A percentile compares a stretch with the other conserved stretches of the same genome.
Evolutionary conservation across 2,888 invertebrate species (phyloP).

Genomic region (Geophilus truncorum): DNA sequence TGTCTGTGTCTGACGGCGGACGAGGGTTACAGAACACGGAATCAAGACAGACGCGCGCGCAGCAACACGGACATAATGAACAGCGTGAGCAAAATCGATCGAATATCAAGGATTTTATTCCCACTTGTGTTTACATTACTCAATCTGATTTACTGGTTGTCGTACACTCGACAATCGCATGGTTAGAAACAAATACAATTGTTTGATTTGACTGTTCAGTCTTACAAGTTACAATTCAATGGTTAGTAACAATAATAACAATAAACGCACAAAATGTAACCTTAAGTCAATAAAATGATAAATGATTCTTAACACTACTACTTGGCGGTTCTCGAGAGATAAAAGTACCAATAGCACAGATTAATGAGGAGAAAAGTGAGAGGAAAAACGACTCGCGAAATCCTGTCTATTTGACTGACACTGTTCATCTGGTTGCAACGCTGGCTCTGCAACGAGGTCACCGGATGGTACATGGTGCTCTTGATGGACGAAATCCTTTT

Average conservation of each 20-base stretch:
- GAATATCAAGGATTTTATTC: constrained; percentile 66
- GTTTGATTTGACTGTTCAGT: no score
- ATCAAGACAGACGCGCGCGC: constrained; percentile 63
- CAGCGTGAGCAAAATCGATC: constrained; percentile 80
- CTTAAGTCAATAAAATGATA: no score
- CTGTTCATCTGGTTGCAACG: constrained; percentile 55
- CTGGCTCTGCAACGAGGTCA: not conserved
- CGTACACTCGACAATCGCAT: constrained; percentile 56
- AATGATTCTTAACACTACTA: no score
- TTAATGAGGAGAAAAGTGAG: constrained; percentile 68
- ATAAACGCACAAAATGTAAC: no score
- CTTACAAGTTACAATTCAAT: no score
- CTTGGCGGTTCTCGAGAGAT: constrained; percentile 49
- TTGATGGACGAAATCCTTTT: not conserved
- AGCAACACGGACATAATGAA: constrained; percentile 61
- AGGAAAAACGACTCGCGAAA: constrained; percentile 70
- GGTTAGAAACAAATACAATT: no score
- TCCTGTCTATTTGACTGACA: constrained; percentile 72
- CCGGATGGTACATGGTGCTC: not conserved
- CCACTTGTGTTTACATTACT: constrained; percentile 80
- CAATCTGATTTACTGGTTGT: constrained; percentile 84
- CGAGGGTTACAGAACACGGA: constrained; percentile 57
- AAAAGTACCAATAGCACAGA: constrained; percentile 72
- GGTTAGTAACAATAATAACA: no score
- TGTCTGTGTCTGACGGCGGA: constrained; percentile 62